These are phyloP conservation scores for Coelopa pilipes DNA, from an alignment of 2,888 invertebrate genomes.

Conservation along the genomic window DNA sequence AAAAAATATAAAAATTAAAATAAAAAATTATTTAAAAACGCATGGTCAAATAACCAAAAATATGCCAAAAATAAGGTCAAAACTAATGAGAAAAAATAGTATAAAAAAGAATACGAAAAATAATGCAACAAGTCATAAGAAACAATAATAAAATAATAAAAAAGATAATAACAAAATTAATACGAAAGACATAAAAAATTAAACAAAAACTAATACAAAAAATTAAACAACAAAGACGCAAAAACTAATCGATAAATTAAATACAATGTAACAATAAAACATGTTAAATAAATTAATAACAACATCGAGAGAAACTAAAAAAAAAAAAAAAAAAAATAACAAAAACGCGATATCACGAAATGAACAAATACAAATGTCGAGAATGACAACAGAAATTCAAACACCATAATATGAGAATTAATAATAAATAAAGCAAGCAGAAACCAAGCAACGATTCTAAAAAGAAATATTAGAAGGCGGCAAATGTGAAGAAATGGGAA, in stretches of 20 bases:
- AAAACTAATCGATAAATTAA: background rate
- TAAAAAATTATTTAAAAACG: background rate
- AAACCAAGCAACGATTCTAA: too few relatives aligned
- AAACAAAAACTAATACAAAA: background rate
- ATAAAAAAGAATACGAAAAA: too few relatives aligned
- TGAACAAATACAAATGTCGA: too few relatives aligned
- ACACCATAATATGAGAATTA: background rate
- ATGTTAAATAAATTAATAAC: background rate
- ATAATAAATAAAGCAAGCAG: background rate
- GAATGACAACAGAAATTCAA: too few relatives aligned
- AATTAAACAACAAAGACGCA: background rate
- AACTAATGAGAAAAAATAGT: background rate
- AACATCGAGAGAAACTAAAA: background rate
- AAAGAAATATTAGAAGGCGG: too few relatives aligned
- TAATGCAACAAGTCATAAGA: background rate
- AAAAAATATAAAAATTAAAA: background rate
- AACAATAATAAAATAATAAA: background rate
- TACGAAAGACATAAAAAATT: background rate
- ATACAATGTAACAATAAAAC: background rate
- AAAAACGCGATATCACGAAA: background rate
- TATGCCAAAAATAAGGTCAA: background rate
- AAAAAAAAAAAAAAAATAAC: too few relatives aligned
- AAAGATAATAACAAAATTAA: too few relatives aligned
- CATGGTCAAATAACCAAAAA: background rate
- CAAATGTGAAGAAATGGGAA: too few relatives aligned